Base-by-base conservation (phyloP, 2,113 vertebrate genomes). In the Entelurus aequoreus region DNA sequence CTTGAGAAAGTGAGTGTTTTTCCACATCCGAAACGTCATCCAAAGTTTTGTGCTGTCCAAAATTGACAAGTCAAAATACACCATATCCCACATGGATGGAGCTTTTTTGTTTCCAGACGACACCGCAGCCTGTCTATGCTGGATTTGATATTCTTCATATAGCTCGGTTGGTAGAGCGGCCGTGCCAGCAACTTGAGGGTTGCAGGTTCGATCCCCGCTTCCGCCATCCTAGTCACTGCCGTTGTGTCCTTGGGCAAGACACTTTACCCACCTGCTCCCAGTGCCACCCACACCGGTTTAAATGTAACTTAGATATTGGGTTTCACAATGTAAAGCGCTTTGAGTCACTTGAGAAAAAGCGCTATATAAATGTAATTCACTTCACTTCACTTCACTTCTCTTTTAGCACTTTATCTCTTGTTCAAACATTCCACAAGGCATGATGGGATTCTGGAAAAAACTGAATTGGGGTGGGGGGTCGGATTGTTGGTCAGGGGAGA, bases 401-500 rank as follows among this genome's bases (percentile, higher is more conserved):
- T 12, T 16, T 0, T 46, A 14, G 15, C 0, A 38, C 46, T 49
- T 4, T 12, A 8, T 47, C 51, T 59, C 16, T 54, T 10, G 5
- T n/a, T 56, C 48, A 40, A 13, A 58, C 46, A 51, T 66, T 65
- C 46, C 60, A 8, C 40, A 57, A 72, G 65, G 63, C 74, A 50
- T 8, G 21, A 51, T 13, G 36, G 62, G 35, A 54, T 60, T 60
- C 63, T n/a, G n/a, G 48, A 65, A 62, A 79, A 68, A 57, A 52
- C 8, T 9, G 10, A 42, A 42, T 8, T 40, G 8, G 38, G 54
- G 67, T 60, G 28, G 15, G 15, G 59, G 28, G 65, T 58, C 5
- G 40, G 40, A n/a, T 16, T 19, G 55, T 40, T 61, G 65, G 61
- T 67, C 68, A 65, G 53, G 50, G 48, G 65, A 81, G 8, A 75